A percentile compares a stretch with the other conserved stretches of the same genome.
Evolutionary conservation across 2,113 vertebrate species (phyloP).

Genomic region (Psophia crepitans): DNA sequence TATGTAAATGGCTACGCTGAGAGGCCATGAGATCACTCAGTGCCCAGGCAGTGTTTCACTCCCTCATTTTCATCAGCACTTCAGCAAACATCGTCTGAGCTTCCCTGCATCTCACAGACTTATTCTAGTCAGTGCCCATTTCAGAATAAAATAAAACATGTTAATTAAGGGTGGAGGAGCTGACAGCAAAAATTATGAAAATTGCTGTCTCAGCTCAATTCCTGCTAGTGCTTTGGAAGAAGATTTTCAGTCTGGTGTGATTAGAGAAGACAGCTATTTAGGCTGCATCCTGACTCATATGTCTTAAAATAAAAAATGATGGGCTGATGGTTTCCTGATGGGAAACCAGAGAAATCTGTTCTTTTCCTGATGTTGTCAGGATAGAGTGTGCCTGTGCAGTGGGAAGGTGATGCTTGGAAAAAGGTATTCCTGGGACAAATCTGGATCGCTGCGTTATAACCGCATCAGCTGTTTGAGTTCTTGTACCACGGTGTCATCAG

Average conservation of each 20-base stretch:
- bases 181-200: conserved; percentile 8
- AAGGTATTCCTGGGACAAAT: neutral
- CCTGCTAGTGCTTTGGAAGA: neutral
- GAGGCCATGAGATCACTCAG: neutral
- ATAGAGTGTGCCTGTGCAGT: neutral
- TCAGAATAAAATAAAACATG: neutral
- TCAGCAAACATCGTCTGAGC: neutral
- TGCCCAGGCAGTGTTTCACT: neutral
- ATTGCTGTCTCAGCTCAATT: neutral
- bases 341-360: neutral
- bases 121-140: neutral
- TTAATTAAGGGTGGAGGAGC: conserved; percentile 3
- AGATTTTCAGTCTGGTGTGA: conserved; percentile 9
- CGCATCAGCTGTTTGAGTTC: neutral
- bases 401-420: neutral
- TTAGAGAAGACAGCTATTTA: neutral
- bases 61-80: neutral
- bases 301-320: neutral
- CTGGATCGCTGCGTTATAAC: neutral
- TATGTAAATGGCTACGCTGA: neutral
- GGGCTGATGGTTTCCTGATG: neutral
- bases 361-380: neutral
- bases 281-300: neutral
- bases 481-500: neutral
- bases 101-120: neutral